Evolutionary conservation across 1,140 invertebrate species (phyloP).

Genomic region (Drosophila pandora): DNA sequence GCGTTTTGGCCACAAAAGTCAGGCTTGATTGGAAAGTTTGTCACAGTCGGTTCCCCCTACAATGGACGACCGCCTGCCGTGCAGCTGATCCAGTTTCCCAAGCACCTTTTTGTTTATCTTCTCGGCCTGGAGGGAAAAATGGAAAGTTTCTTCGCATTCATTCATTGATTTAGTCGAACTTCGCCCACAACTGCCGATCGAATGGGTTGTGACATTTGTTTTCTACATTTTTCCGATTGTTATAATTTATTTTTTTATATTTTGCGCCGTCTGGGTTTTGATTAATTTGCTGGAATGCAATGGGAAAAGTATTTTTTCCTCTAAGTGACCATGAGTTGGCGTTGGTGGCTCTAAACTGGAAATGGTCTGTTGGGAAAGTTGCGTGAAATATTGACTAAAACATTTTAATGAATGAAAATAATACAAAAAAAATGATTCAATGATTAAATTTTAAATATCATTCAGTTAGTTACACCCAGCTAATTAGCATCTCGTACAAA

Average conservation of each 20-base stretch:
- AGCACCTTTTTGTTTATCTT: constrained; percentile 35
- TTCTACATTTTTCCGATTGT: constrained; percentile 25
- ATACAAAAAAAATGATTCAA: constrained; percentile 8
- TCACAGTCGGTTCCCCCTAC: constrained; percentile 22
- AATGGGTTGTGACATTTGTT: constrained; percentile 50
- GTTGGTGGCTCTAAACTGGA: constrained; percentile 31
- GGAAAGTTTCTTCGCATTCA: constrained; percentile 56
- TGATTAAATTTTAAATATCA: constrained; percentile 2
- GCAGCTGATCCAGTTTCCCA: constrained; percentile 43
- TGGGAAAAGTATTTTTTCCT: constrained; percentile 28
- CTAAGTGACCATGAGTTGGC: constrained; percentile 40
- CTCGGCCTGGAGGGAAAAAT: constrained; percentile 34
- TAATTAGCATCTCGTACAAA: constrained; percentile 28
- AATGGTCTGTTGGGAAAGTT: constrained; percentile 26
- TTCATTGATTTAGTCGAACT: constrained; percentile 15
- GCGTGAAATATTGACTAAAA: constrained; percentile 5
- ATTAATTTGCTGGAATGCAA: constrained; percentile 39
- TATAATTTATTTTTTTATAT: constrained; percentile 19
- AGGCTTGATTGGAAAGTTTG: constrained; percentile 27
- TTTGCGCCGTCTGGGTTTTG: constrained; percentile 33
- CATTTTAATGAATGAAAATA: background rate
- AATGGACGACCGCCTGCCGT: constrained; percentile 27
- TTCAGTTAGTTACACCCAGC: constrained; percentile 23
- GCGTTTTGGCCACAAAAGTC: background rate
- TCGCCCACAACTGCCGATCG: constrained; percentile 41